Conservation (phyloP, 2,888 invertebrate species). For the Eudemis profundana region DNA sequence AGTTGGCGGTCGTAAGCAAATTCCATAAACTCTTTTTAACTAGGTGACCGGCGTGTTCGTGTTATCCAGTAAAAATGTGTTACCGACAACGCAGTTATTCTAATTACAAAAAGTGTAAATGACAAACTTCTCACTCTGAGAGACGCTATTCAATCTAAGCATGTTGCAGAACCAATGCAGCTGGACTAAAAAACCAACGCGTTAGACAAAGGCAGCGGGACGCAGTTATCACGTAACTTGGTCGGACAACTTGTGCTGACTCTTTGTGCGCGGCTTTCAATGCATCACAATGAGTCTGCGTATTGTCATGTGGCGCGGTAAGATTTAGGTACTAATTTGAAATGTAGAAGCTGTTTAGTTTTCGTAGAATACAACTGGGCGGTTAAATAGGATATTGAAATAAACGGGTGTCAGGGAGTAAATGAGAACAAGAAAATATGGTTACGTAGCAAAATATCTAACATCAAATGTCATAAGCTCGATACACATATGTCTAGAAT, state of each 20-base stretch:
- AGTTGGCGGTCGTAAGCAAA: too few species aligned
- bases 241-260: constrained; percentile 34
- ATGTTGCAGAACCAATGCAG: constrained; percentile 24
- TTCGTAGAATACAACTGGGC: not conserved
- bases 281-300: constrained; percentile 35
- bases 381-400: not conserved
- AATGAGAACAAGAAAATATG: too few species aligned
- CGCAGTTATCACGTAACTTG: constrained; percentile 31
- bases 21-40: too few species aligned
- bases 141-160: constrained; percentile 10
- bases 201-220: constrained; percentile 31
- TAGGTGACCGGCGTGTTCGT: too few species aligned
- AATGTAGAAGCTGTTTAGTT: constrained; percentile 8
- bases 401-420: too few species aligned
- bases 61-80: too few species aligned
- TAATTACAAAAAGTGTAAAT: too few species aligned
- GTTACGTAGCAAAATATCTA: too few species aligned
- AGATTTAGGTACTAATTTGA: constrained; percentile 31
- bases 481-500: too few species aligned
- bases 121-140: not conserved
- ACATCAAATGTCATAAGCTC: too few species aligned
- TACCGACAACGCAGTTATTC: not conserved
- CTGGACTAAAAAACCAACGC: constrained; percentile 28
- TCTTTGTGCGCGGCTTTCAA: constrained; percentile 33
- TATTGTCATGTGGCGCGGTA: constrained; percentile 24